Evolutionary conservation across 2,888 invertebrate genomes (phyloP).

Genomic region (Drosophila neonasuta): DNA sequence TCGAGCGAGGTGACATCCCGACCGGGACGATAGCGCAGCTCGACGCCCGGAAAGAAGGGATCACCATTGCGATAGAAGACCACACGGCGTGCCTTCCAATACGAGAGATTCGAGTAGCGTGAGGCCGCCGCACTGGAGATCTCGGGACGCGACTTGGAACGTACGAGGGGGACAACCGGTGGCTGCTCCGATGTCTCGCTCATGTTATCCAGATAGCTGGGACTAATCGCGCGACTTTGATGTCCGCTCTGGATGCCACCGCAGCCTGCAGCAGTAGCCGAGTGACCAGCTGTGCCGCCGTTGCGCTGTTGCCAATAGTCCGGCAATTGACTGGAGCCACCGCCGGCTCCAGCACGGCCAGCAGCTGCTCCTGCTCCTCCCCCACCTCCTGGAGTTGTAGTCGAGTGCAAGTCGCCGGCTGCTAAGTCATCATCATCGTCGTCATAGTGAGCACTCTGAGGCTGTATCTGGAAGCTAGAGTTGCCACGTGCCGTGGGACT

Average conservation of each 20-base stretch:
- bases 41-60: conserved; percentile 94
- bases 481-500: conserved; percentile 54
- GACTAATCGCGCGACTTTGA: conserved; percentile 72
- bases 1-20: conserved; percentile 93
- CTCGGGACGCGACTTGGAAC: conserved; percentile 82
- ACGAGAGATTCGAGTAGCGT: conserved; percentile 90
- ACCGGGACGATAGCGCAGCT: conserved; percentile 93
- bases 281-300: conserved; percentile 57
- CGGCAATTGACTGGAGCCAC: conserved; percentile 35
- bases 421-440: conserved; percentile 75
- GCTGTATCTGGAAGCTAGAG: conserved; percentile 61
- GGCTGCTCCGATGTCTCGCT: conserved; percentile 84
- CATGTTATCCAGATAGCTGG: conserved; percentile 84
- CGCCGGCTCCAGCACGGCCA: conserved; percentile 28
- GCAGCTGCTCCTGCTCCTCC: conserved; percentile 34
- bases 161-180: conserved; percentile 79
- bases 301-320: conserved; percentile 79
- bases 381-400: conserved; percentile 36
- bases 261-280: conserved; percentile 27
- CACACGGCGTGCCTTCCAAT: conserved; percentile 93
- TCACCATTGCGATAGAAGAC: conserved; percentile 97
- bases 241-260: conserved; percentile 60
- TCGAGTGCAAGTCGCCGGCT: conserved; percentile 55
- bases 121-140: conserved; percentile 82
- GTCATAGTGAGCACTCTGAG: conserved; percentile 51